Evolutionary conservation across 2,888 invertebrate genomes (phyloP), one percentile per base, ranked within the genome.

Genomic region (Pseudococcus viburni): DNA sequence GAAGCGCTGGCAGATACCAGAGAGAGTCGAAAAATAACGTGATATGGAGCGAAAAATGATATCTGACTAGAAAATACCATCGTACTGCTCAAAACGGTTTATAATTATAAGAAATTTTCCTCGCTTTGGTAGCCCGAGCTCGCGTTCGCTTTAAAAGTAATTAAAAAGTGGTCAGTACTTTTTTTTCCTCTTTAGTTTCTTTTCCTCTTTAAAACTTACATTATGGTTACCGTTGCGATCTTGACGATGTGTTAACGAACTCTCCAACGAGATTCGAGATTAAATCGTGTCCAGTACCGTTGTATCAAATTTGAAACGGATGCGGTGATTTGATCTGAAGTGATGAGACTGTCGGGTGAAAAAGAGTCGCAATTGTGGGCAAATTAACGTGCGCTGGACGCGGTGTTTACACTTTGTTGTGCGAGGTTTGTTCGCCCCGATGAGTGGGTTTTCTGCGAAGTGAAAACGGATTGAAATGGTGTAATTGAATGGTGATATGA

Each of bases 31-130:
- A 77, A 42, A 87, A 77, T 77, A 33, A 77, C 19, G 77, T 77
- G 88, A 88, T 88, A 88, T 88, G 80, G 88, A 88, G 88, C 80
- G 88, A 88, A 83, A 88, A 88, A 80, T 88, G 83, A 88, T 88
- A 83, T 17, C 51, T n/a, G 48, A 6, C 73, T 51, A 73, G 51
- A 80, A 48, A 59, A 88, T 26, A 55, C 39, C 39, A 19, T 7
- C 19, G 19, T 22, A 64, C 64, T n/a, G 17, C 46, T 83, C 80
- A 83, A 83, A 83, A 83, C 80, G 80, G 42, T 83, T 83, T 46
- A 46, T 83, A 83, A 83, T 83, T 83, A 83, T 83, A 46, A 83
- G 46, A 83, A 46, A 83, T 83, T 83, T 83, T 83, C 80, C 80
- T 83, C 80, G 80, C 80, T 83, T 73, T 73, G 73, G 15, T 64